phyloP scores from a whole-genome alignment of 2,797 vertebrate genomes.

The Phoeniculus purpureus region DNA sequence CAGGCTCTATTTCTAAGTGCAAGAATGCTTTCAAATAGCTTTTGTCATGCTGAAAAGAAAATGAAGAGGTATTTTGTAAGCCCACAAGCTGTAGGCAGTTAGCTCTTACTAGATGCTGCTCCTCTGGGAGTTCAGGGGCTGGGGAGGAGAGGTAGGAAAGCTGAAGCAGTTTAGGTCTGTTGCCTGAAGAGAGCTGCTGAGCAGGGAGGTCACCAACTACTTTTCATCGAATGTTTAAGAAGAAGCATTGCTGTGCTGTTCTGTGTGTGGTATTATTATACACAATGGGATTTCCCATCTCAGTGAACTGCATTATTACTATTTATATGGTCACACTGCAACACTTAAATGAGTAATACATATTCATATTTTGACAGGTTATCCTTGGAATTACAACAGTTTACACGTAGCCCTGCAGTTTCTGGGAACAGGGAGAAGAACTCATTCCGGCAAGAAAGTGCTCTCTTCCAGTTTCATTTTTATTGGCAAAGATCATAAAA shows the following conservation, averaged over 20 bases:
- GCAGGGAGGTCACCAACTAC: background rate
- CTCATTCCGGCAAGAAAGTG: constrained; percentile 3
- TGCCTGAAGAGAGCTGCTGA: background rate
- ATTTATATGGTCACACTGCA: constrained; percentile 6
- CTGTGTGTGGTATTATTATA: background rate
- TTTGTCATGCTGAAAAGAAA: constrained; percentile 2
- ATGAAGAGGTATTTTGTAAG: constrained; percentile 16
- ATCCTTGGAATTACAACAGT: background rate
- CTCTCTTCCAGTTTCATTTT: constrained; percentile 33
- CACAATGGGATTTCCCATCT: background rate
- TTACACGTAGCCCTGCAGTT: background rate
- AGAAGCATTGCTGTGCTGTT: background rate
- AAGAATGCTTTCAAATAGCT: constrained; percentile 35
- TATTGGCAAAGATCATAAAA: constrained; percentile 60
- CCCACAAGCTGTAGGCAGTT: constrained; percentile 24
- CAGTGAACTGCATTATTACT: background rate
- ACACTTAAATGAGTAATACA: constrained; percentile 18
- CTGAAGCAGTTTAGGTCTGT: background rate
- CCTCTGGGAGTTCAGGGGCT: background rate
- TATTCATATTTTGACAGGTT: constrained; percentile 13
- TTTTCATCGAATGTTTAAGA: background rate
- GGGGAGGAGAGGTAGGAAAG: background rate
- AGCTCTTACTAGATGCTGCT: constrained; percentile 8
- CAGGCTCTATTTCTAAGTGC: constrained; percentile 21
- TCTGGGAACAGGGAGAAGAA: background rate